These are phyloP conservation scores for Alsophila aescularia DNA, from an alignment of 2,888 invertebrate genomes.

Conservation along the genomic window DNA sequence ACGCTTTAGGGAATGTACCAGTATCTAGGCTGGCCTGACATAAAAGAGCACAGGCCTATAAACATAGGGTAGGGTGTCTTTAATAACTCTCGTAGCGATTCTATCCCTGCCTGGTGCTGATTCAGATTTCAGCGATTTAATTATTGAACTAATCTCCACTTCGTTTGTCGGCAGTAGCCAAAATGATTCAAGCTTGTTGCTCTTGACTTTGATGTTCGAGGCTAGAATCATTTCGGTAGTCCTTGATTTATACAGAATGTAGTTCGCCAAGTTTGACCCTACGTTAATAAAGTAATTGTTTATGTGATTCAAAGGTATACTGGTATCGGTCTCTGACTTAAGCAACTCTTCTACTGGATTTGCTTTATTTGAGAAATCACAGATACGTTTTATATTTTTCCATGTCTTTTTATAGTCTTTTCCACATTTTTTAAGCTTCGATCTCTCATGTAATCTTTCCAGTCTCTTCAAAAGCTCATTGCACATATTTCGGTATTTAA, in stretches of 20 bases:
- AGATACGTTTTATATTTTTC: constrained; percentile 3
- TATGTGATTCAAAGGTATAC: neutral
- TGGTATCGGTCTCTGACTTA: neutral
- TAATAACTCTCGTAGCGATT: neutral
- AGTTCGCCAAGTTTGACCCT: neutral
- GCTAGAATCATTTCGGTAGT: neutral
- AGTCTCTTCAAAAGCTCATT: neutral
- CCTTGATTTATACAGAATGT: neutral
- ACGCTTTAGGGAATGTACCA: neutral
- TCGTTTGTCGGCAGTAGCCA: neutral
- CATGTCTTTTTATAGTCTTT: constrained; percentile 5
- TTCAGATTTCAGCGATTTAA: neutral
- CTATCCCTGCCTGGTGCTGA: neutral
- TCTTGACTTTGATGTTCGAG: neutral
- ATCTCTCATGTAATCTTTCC: constrained; percentile 1
- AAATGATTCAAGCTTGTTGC: neutral
- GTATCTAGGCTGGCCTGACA: neutral
- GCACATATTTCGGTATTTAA: constrained; percentile 5
- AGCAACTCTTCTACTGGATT: constrained; percentile 5
- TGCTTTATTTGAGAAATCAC: neutral
- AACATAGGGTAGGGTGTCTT: neutral
- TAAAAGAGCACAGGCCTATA: neutral
- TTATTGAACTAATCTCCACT: neutral
- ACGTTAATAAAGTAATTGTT: constrained; percentile 2
- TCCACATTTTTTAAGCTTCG: neutral